Base-by-base conservation (phyloP, 2,797 vertebrate genomes). In the Aulostomus chinensis region DNA sequence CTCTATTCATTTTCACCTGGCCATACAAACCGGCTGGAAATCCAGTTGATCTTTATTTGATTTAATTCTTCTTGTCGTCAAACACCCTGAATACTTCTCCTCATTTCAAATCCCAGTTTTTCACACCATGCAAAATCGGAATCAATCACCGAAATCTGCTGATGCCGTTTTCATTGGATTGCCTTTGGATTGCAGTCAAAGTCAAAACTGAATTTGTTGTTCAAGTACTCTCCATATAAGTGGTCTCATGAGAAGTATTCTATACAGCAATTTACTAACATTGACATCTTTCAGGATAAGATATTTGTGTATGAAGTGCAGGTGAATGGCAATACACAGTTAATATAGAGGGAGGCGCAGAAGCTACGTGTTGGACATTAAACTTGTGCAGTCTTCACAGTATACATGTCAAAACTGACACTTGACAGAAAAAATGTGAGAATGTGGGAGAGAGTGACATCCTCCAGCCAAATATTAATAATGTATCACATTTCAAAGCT, bases 391-490 rank as follows among this genome's bases (percentile, higher is more conserved):
- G 3, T 57, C 33, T 33, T 34, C 8, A 25, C 13, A 16, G 13
- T 41, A n/a, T 51, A 37, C 26, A 5, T 45, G 59, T 62, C 50
- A 55, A n/a, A 50, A 59, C 32, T 56, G 28, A 50, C 42, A 40
- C 15, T 45, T 46, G 47, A 55, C 45, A 49, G 22, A 60, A 13
- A 36, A 39, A 54, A 42, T 41, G 9, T 6, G n/a, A 63, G 38
- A 52, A 43, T 43, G 52, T 13, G 18, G 15, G 12, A 34, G 21
- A 65, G 49, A 60, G 38, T 81, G 65, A 55, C 76, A 68, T 79
- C 68, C 59, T 78, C 41, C 57, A 79, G 57, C 73, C 62, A 80
- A 70, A 78, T 67, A 85, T 85, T 84, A 83, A 85, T 86, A 81
- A 83, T 84, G 67, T 52, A 79, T 55, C 42, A 76, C 58, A 58